Evolutionary conservation across 1,140 invertebrate genomes (phyloP).

Genomic region (Drosophila sproati): DNA sequence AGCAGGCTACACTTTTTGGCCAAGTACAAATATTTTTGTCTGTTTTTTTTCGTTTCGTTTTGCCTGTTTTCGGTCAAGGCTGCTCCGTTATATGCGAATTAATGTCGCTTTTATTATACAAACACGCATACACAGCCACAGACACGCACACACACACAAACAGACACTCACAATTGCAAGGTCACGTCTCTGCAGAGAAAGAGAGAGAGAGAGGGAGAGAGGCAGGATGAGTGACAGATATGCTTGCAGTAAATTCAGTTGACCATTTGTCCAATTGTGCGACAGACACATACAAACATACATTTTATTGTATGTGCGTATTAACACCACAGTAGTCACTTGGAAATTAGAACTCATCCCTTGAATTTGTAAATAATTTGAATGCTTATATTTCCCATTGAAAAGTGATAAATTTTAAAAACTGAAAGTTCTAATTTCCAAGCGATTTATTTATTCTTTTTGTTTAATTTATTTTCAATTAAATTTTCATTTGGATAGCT

Average conservation of each 20-base stretch:
- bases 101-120: slow-evolving; percentile 16
- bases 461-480: slow-evolving; percentile 5
- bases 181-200: neutral
- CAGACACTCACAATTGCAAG: slow-evolving; percentile 20
- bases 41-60: slow-evolving; percentile 12
- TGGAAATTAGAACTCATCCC: neutral
- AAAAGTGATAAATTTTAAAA: too few species aligned
- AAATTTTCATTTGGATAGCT: slow-evolving; percentile 11
- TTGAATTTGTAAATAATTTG: too few species aligned
- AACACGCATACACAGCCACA: neutral
- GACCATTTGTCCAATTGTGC: slow-evolving; percentile 44
- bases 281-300: slow-evolving; percentile 20
- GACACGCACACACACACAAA: slow-evolving; percentile 4
- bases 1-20: slow-evolving; percentile 30
- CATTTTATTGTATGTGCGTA: slow-evolving; percentile 7
- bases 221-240: neutral
- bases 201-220: neutral
- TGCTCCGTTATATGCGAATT: slow-evolving; percentile 17
- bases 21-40: neutral
- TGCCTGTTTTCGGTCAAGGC: slow-evolving; percentile 34
- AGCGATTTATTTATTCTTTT: neutral
- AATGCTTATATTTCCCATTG: too few species aligned
- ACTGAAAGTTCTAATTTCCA: too few species aligned
- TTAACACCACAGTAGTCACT: neutral
- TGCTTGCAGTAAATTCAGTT: slow-evolving; percentile 37